phyloP scores from a whole-genome alignment of 2,113 vertebrate genomes.

The Lagopus muta region DNA sequence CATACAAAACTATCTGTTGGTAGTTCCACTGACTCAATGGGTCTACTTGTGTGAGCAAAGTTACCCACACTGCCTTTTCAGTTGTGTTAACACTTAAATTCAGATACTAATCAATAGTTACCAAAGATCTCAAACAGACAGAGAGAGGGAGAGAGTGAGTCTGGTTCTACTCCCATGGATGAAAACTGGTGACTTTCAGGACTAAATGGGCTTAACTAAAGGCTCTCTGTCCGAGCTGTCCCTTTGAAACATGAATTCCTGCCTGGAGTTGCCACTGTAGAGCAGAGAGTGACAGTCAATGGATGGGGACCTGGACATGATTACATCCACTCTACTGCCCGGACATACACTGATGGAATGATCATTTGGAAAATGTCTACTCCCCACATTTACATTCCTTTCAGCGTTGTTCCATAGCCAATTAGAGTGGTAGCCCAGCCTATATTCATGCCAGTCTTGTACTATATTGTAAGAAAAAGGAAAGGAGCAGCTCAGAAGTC shows the following conservation, averaged over 20 bases:
- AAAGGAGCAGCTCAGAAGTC: constrained; percentile 71
- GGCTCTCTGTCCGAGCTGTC: background rate
- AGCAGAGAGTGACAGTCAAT: constrained; percentile 59
- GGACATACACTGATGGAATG: constrained; percentile 62
- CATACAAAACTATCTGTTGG: background rate
- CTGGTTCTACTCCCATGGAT: background rate
- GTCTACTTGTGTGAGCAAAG: background rate
- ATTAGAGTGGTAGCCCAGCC: constrained; percentile 67
- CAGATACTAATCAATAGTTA: background rate
- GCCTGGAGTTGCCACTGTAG: constrained; percentile 43
- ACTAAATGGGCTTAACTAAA: background rate
- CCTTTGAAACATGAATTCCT: constrained; percentile 33
- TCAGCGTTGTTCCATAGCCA: constrained; percentile 64
- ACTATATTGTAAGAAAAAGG: constrained; percentile 70
- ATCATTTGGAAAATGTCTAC: constrained; percentile 68
- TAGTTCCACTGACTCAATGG: background rate
- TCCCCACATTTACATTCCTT: constrained; percentile 68
- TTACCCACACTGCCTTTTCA: background rate
- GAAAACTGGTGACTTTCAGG: background rate
- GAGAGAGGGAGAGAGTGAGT: background rate
- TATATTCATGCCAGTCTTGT: constrained; percentile 77
- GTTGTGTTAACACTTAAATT: background rate
- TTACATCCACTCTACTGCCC: constrained; percentile 66
- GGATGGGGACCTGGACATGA: constrained; percentile 50
- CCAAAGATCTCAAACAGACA: background rate